phyloP scores from a whole-genome alignment of 1,140 invertebrate genomes.

The Bombus waltoni region DNA sequence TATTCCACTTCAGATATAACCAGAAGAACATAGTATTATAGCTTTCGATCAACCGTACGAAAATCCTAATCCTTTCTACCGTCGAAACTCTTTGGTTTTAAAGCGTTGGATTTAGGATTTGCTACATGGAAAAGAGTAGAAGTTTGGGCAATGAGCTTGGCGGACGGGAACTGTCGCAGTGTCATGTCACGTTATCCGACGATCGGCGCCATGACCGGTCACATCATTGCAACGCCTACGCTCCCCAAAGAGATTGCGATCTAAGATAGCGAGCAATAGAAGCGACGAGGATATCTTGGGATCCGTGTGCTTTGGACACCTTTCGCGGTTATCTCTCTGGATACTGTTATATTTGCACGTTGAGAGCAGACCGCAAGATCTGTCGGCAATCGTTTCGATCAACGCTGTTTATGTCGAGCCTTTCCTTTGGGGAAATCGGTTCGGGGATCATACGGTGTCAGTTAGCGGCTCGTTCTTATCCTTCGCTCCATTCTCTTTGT shows the following conservation, averaged over 20 bases:
- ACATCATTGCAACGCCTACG: slow-evolving; percentile 72
- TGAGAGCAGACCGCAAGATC: slow-evolving; percentile 27
- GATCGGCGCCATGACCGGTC: slow-evolving; percentile 69
- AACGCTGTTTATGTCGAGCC: slow-evolving; percentile 48
- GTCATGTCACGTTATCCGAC: slow-evolving; percentile 65
- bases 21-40: too few relatives aligned
- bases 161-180: slow-evolving; percentile 65
- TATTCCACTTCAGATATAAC: too few relatives aligned
- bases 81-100: not conserved
- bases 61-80: too few relatives aligned
- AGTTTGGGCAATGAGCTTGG: slow-evolving; percentile 56
- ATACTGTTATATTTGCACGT: slow-evolving; percentile 60
- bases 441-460: slow-evolving; percentile 1
- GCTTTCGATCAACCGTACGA: not conserved
- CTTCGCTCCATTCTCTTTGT: not conserved
- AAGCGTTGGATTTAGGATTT: slow-evolving; percentile 4
- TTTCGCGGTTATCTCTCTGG: slow-evolving; percentile 57
- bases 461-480: slow-evolving; percentile 39
- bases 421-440: not conserved
- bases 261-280: slow-evolving; percentile 60
- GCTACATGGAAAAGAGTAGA: not conserved
- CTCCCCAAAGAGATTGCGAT: slow-evolving; percentile 64
- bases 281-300: slow-evolving; percentile 42
- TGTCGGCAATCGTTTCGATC: slow-evolving; percentile 48
- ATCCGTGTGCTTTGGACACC: slow-evolving; percentile 50